phyloP scores from a whole-genome alignment of 1,140 invertebrate genomes.

The Eufriesea mexicana region DNA sequence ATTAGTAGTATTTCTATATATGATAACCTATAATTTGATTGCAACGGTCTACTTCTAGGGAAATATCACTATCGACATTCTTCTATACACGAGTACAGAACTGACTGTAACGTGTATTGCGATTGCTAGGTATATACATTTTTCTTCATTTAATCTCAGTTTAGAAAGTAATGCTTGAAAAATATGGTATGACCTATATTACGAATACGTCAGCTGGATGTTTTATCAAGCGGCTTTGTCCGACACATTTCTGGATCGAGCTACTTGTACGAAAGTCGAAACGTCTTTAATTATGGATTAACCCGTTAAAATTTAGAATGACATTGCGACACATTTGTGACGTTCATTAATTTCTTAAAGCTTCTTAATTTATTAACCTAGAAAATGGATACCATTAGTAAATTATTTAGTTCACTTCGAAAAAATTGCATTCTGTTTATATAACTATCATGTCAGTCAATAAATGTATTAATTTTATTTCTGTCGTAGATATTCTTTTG shows the following conservation, averaged over 20 bases:
- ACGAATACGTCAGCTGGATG: not conserved
- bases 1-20: too few species aligned
- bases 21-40: too few species aligned
- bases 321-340: not conserved
- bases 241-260: not conserved
- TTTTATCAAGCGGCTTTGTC: slow-evolving; percentile 8
- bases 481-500: too few species aligned
- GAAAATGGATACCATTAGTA: not conserved
- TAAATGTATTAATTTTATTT: too few species aligned
- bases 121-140: not conserved
- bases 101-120: not conserved
- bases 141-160: slow-evolving; percentile 10
- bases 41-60: too few species aligned
- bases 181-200: slow-evolving; percentile 29
- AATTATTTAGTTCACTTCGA: not conserved
- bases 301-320: not conserved
- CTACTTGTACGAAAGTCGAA: slow-evolving; percentile 1
- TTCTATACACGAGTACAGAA: too few species aligned
- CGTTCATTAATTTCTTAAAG: not conserved
- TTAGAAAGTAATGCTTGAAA: slow-evolving; percentile 12
- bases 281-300: slow-evolving; percentile 6
- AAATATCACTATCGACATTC: too few species aligned
- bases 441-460: too few species aligned
- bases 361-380: not conserved
- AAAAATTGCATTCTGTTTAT: too few species aligned